Conservation (phyloP, 1,140 invertebrate genomes). For the Mylabris phalerata region DNA sequence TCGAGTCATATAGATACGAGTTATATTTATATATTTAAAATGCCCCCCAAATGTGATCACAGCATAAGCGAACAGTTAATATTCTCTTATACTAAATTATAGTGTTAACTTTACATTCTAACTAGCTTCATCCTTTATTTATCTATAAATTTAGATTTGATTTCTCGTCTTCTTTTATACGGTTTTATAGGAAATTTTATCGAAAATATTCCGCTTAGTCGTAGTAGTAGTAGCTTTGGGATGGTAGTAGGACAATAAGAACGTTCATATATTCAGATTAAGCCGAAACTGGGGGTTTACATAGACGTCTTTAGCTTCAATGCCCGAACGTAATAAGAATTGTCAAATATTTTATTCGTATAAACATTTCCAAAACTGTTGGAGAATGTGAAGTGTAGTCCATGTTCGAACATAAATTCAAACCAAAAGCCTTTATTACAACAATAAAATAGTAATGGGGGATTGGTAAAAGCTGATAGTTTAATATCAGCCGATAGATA, state of each 20-base stretch:
- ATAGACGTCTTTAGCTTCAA: slow-evolving; percentile 26
- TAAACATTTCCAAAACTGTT: slow-evolving; percentile 29
- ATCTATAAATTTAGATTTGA: background rate
- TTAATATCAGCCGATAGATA: background rate
- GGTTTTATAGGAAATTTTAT: background rate
- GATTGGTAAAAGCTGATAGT: slow-evolving; percentile 21
- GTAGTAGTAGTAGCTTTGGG: background rate
- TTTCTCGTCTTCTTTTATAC: background rate
- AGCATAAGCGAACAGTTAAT: slow-evolving; percentile 37
- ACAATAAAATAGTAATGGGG: slow-evolving; percentile 34
- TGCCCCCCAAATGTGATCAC: slow-evolving; percentile 34
- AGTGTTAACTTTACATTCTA: background rate
- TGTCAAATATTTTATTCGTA: slow-evolving; percentile 39
- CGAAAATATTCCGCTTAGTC: slow-evolving; percentile 15
- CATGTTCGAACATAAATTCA: slow-evolving; percentile 34
- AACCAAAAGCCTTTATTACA: slow-evolving; percentile 35
- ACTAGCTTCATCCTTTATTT: slow-evolving; percentile 1
- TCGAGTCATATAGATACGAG: slow-evolving; percentile 29
- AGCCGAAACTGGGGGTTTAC: slow-evolving; percentile 30
- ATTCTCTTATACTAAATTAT: slow-evolving; percentile 21
- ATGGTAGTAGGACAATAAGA: slow-evolving; percentile 32
- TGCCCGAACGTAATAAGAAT: slow-evolving; percentile 36
- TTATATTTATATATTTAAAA: slow-evolving; percentile 33
- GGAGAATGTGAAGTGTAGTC: slow-evolving; percentile 31
- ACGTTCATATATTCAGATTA: slow-evolving; percentile 40